phyloP scores from a whole-genome alignment of 2,888 invertebrate species.

The Phalangium opilio region DNA sequence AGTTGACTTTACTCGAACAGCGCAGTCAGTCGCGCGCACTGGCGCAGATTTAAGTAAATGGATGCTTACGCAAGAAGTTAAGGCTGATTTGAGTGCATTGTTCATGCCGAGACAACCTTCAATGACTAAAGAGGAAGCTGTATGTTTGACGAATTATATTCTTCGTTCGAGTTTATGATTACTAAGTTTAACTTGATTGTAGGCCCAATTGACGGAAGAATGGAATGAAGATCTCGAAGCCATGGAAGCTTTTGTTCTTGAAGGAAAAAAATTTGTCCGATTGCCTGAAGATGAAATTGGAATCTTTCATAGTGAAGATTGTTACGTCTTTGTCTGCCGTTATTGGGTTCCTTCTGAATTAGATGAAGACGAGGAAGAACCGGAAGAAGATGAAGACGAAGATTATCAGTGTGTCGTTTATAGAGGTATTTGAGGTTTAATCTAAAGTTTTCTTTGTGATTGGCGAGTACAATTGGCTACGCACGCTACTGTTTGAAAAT shows the following conservation, averaged over 20 bases:
- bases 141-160: no score
- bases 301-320: constrained; percentile 82
- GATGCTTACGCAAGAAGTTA: constrained; percentile 35
- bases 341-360: constrained; percentile 68
- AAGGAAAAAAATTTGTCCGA: constrained; percentile 92
- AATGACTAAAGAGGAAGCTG: constrained; percentile 67
- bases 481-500: no score
- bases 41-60: constrained; percentile 74
- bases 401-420: constrained; percentile 80
- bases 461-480: no score
- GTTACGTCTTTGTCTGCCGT: constrained; percentile 93
- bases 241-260: constrained; percentile 93
- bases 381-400: constrained; percentile 45
- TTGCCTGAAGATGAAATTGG: constrained; percentile 85
- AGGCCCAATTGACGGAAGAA: constrained; percentile 68
- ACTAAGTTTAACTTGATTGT: constrained; percentile 1
- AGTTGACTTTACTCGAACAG: constrained; percentile 95
- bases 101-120: constrained; percentile 87
- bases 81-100: constrained; percentile 80
- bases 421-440: no score
- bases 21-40: constrained; percentile 87
- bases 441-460: no score
- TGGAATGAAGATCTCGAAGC: constrained; percentile 98
- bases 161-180: background rate
- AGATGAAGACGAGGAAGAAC: constrained; percentile 19